These are phyloP conservation scores for Rhyacophila evoluta DNA, from an alignment of 2,888 invertebrate species.

Conservation along the genomic window DNA sequence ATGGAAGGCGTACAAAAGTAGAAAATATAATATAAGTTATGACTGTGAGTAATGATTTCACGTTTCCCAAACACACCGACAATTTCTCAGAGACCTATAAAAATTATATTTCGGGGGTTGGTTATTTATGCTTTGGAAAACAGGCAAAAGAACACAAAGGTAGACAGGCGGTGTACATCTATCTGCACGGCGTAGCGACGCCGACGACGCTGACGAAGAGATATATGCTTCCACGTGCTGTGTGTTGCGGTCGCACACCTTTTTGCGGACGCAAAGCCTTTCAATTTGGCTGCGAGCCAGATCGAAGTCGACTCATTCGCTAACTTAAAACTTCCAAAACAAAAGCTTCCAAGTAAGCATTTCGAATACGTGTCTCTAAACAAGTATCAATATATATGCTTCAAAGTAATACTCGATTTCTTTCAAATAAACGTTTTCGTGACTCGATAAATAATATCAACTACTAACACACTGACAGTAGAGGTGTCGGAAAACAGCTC, in stretches of 20 bases:
- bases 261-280: neutral
- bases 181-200: neutral
- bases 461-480: no score
- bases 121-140: neutral
- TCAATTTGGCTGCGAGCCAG: neutral
- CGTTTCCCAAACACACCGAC: neutral
- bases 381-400: no score
- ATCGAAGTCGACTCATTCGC: neutral
- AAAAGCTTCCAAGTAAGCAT: neutral
- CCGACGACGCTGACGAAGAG: neutral
- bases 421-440: no score
- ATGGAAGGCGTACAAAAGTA: no score
- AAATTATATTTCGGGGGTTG: neutral
- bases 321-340: neutral
- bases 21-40: neutral
- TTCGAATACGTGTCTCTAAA: no score
- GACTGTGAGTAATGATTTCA: neutral
- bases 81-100: slow-evolving; percentile 7
- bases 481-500: no score
- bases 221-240: neutral
- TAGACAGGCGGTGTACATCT: neutral
- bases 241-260: neutral
- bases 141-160: neutral
- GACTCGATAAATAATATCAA: no score
- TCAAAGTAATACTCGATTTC: no score